Conservation (phyloP, 2,797 vertebrate species). For the Enoplosus armatus region DNA sequence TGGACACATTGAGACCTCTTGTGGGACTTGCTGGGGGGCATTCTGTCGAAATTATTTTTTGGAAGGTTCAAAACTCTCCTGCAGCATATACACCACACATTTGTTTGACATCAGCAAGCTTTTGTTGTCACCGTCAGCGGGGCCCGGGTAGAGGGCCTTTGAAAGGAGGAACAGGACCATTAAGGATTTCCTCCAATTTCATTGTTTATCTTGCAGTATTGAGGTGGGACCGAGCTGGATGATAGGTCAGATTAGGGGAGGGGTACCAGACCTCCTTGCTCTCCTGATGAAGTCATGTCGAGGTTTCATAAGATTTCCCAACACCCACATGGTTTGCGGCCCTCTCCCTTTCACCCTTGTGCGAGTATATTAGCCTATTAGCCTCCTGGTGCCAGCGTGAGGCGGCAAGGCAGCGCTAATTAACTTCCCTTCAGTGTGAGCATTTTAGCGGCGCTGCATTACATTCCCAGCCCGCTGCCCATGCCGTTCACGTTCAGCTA, state of each 20-base stretch:
- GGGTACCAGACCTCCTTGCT: conserved; percentile 59
- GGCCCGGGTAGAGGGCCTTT: conserved; percentile 50
- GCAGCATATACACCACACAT: conserved; percentile 21
- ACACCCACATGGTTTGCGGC: conserved; percentile 46
- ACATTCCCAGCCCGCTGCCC: conserved; percentile 73
- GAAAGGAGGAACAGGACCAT: conserved; percentile 67
- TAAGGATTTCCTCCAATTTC: conserved; percentile 73
- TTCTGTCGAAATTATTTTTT: conserved; percentile 30
- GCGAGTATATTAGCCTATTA: conserved; percentile 72
- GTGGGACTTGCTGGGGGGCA: conserved; percentile 30
- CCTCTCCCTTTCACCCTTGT: conserved; percentile 71
- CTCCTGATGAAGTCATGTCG: conserved; percentile 66
- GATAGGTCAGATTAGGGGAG: conserved; percentile 67
- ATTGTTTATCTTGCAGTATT: conserved; percentile 74
- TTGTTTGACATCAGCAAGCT: conserved; percentile 53
- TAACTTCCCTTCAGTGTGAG: conserved; percentile 73
- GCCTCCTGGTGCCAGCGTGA: conserved; percentile 59
- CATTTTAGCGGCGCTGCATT: conserved; percentile 73
- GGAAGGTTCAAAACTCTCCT: conserved; percentile 27
- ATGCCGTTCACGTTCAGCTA: conserved; percentile 42
- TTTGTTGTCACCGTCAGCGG: conserved; percentile 51
- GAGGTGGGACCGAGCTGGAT: conserved; percentile 61
- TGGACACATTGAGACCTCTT: conserved; percentile 27
- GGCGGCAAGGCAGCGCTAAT: conserved; percentile 67
- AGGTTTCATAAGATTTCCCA: conserved; percentile 72